Base-by-base conservation (phyloP, 2,888 invertebrate genomes). In the Callinectes sapidus region DNA sequence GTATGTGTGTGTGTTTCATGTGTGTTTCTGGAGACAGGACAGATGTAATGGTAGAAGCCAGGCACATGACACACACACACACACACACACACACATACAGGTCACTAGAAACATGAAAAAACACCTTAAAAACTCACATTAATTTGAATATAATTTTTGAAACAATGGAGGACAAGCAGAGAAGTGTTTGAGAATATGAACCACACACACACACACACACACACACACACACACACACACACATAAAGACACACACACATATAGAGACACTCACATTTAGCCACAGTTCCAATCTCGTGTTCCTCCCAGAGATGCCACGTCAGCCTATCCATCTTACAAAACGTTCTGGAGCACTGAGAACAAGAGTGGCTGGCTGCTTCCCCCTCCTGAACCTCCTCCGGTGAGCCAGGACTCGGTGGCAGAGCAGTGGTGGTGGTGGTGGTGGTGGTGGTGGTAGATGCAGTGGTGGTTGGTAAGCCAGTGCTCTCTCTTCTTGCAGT, bases 271-370 rank as follows among this genome's bases (percentile, higher is more conserved):
- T 92, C 42, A 92, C 92, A 92, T 55, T 61, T 92, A 32, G 89
- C 89, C 35, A 92, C 8, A 6, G 92, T 92, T 48, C 92, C 92
- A 89, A 92, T 92, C 32, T 92, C 92, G 48, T 92, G 92, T 89
- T 89, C 89, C 6, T 92, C 66, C 92, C 92, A 92, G 10, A 92
- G 89, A 42, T 92, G 92, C 28, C 89, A 86, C 6, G 92, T 92
- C 39, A 92, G 48, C n/a, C 48, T 86, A 42, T 92, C 92, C 39
- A 92, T 28, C n/a, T 81, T 77, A 61, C 89, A 85, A 32, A 92
- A 92, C 5, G 32, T 18, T 32, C 85, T 55, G 1, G 85, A 66
- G 35, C 92, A 92, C 89, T 92, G 92, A 6, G 92, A 92, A 48
- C 92, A 92, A 13, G n/a, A 18, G 39, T 92, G 92, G 2, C 71